Base-by-base conservation (phyloP, 2,797 vertebrate species). In the Argyrosomus regius region DNA sequence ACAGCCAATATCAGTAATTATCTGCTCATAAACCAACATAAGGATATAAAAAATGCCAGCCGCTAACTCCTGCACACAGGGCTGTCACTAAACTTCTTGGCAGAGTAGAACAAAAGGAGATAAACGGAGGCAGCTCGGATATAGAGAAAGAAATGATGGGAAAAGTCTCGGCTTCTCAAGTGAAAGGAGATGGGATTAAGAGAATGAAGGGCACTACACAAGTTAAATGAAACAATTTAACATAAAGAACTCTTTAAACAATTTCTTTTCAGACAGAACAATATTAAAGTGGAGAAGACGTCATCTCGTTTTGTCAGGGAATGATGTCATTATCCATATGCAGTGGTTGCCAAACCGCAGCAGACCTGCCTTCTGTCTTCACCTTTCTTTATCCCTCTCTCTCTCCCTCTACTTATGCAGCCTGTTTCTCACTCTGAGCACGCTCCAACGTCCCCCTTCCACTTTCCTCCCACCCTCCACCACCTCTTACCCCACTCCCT, bases 391-490 rank as follows among this genome's bases (percentile, higher is more conserved):
- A 75, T 82, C 68, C 24, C 72, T 61, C 72, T 74, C 58, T 61
- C 59, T 72, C 72, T 45, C 22, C 8, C 35, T 39, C 43, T 43
- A 72, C 78, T 75, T 83, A 68, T 68, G 78, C 79, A 84, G 83
- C 56, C 81, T 80, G 78, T 90, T 90, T 90, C 28, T 79, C 77
- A 91, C 84, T 87, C 91, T 24, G 80, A 85, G 77, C 92, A 92
- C 86, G 86, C 74, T 81, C 70, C 54, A 24, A 18, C 22, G 4
- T 3, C 57, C 66, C 81, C 20, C 31, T 45, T 13, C 62, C 72
- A 31, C 43, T 18, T 20, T 46, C 50, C 54, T 45, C 52, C 50
- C 73, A 0, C 35, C 71, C 31, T 43, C 45, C 54, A 14, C 72
- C 20, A 22, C 59, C 66, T 68, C 66, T 63, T 54, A 46, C 70